These are phyloP conservation scores for Beris morrisii DNA, from an alignment of 2,888 invertebrate species.

Conservation along the genomic window DNA sequence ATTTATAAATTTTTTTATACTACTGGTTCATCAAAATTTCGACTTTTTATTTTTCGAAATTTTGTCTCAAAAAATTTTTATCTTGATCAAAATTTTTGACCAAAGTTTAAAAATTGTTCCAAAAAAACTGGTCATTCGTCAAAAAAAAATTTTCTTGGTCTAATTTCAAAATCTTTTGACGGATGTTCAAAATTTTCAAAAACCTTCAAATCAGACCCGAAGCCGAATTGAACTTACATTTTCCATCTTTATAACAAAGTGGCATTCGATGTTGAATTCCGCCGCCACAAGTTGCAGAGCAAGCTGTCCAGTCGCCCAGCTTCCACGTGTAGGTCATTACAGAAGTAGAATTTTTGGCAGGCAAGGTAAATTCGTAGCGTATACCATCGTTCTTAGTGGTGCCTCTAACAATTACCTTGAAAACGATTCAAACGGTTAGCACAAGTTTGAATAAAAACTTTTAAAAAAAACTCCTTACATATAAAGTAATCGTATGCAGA, in stretches of 20 bases:
- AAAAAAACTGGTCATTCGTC: no score
- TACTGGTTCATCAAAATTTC: no score
- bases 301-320: conserved; percentile 79
- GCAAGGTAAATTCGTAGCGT: conserved; percentile 75
- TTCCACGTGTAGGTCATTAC: conserved; percentile 72
- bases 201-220: no score
- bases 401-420: conserved; percentile 71
- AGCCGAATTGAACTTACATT: conserved; percentile 50
- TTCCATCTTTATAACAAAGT: conserved; percentile 57
- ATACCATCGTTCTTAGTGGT: conserved; percentile 78
- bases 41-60: no score
- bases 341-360: conserved; percentile 59
- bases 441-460: not conserved
- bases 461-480: conserved; percentile 61
- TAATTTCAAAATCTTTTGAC: not conserved
- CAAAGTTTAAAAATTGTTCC: no score
- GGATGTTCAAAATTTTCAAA: not conserved
- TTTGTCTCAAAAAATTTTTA: no score
- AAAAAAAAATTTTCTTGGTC: no score
- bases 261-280: conserved; percentile 66
- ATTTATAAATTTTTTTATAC: no score
- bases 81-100: no score
- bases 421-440: conserved; percentile 37
- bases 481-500: conserved; percentile 75
- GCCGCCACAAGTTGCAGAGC: conserved; percentile 75